Conservation (phyloP, 2,797 vertebrate genomes). For the Paguma larvata region DNA sequence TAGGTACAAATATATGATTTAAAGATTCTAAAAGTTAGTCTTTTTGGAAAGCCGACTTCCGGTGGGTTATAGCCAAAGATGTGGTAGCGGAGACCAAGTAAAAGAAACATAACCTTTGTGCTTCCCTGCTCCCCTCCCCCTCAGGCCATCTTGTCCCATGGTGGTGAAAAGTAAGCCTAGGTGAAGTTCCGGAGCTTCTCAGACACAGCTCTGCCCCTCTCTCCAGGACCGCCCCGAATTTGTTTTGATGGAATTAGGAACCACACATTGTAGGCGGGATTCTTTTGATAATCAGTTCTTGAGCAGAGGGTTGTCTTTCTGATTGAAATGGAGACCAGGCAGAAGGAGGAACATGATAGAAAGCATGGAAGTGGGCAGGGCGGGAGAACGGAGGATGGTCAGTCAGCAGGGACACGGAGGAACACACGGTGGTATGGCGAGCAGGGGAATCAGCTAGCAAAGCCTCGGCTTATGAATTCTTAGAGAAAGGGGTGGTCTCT, state of each 20-base stretch:
- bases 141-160: not conserved
- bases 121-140: not conserved
- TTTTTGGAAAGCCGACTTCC: not conserved
- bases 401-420: fast-evolving
- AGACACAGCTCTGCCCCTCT: not conserved
- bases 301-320: not conserved
- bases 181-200: not conserved
- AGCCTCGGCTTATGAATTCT: no score
- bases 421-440: not conserved
- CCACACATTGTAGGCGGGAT: not conserved
- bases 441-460: not conserved
- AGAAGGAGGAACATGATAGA: not conserved
- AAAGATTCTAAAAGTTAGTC: conserved; percentile 20
- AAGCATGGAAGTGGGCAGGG: not conserved
- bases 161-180: not conserved
- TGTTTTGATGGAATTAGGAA: not conserved
- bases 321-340: not conserved
- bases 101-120: not conserved
- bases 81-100: not conserved
- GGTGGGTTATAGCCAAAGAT: not conserved
- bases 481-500: not conserved
- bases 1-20: not conserved
- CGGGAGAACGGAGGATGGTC: not conserved
- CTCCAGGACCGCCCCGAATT: not conserved
- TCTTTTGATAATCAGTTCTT: not conserved